Evolutionary conservation across 2,888 invertebrate species (phyloP), one percentile per base, ranked within the genome.

Genomic region (Drosophila neotestacea): DNA sequence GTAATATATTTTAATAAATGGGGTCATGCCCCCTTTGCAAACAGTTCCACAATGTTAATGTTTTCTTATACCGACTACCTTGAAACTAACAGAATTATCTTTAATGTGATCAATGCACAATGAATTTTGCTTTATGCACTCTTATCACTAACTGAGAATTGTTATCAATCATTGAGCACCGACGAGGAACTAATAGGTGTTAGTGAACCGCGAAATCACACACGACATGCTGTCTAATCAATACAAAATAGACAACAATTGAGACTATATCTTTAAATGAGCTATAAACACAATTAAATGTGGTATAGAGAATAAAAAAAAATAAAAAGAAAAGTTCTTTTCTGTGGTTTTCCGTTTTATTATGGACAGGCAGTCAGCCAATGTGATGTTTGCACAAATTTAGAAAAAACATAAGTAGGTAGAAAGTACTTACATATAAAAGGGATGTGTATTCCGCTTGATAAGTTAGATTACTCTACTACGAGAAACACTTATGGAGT

Each of bases 381-480:
- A 41, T 44, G 39, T 30, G 41, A 10, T 56, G 39, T 54, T 60
- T 73, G 51, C 47, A 34, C 41, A 42, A 64, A 64, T 68, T 50
- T 55, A 41, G 38, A 59, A 46, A 13, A 13, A 60, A 70, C 51
- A 41, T 42, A 58, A 46, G 42, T 66, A 77, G 65, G 67, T 73
- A 78, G 36, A 59, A 58, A 65, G 48, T 77, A 77, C 60, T 77
- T 64, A 61, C 55, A 67, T 41, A 42, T 41, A 42, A 65, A 48
- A 54, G 67, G 65, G 60, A 68, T 76, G 44, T 51, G 61, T 68
- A 76, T 77, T 77, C 73, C 68, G 75, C 75, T 76, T 76, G 47
- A 78, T 67, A 75, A 75, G 79, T 79, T 72, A 76, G 76, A 68
- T 75, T 75, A 70, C 72, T 79, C 75, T 75, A 66, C 79, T 70